Evolutionary conservation across 2,113 vertebrate species (phyloP).

Genomic region (Tragulus kanchil): DNA sequence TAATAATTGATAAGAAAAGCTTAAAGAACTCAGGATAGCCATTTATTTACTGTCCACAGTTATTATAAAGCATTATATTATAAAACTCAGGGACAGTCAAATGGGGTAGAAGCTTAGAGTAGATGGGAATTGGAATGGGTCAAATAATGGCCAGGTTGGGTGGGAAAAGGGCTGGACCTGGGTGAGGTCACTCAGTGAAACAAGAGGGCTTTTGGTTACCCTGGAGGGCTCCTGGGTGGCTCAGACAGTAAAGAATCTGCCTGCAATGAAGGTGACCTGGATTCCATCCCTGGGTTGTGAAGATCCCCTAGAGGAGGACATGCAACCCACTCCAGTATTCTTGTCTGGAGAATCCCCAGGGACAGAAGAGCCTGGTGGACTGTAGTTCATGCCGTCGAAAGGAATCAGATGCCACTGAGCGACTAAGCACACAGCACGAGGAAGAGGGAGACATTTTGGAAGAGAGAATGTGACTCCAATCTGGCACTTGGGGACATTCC

Average conservation of each 20-base stretch:
- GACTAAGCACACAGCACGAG: not conserved
- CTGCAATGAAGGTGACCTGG: too few relatives aligned
- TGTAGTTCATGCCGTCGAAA: too few relatives aligned
- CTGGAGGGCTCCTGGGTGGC: not conserved
- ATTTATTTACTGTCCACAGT: not conserved
- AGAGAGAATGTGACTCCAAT: not conserved
- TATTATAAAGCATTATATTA: not conserved
- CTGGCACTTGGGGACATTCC: not conserved
- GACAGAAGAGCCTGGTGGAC: too few relatives aligned
- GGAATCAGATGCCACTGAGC: too few relatives aligned
- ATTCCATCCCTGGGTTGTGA: too few relatives aligned
- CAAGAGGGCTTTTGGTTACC: not conserved
- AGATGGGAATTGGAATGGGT: not conserved
- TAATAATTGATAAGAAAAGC: not conserved
- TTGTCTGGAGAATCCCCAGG: too few relatives aligned
- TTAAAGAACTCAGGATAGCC: not conserved
- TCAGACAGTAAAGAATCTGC: too few relatives aligned
- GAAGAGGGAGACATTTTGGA: not conserved
- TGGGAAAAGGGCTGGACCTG: not conserved
- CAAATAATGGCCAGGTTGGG: not conserved
- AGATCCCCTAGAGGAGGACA: too few relatives aligned
- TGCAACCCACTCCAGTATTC: too few relatives aligned
- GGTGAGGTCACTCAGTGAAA: not conserved
- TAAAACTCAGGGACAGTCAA: not conserved
- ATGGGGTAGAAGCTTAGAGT: accelerated